Evolutionary conservation across 1,140 invertebrate genomes (phyloP).

Genomic region (Cepaea nemoralis): DNA sequence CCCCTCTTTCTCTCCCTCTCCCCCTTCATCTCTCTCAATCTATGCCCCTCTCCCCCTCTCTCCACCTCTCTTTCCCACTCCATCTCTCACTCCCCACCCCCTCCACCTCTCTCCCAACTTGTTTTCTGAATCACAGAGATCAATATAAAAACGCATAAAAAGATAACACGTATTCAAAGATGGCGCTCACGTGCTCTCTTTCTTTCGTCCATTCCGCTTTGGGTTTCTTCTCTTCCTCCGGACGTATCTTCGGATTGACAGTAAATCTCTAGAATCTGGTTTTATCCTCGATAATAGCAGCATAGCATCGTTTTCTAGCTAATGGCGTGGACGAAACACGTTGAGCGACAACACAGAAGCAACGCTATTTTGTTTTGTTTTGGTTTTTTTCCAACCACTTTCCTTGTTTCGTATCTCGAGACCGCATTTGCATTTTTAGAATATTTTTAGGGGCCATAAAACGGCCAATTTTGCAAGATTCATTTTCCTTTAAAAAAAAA

Average conservation of each 20-base stretch:
- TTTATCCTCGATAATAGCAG: background rate
- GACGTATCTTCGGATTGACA: background rate
- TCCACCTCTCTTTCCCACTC: no score
- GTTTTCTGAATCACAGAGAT: no score
- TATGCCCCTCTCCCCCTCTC: no score
- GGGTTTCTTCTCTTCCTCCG: background rate
- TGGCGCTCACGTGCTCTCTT: no score
- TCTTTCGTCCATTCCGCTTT: no score
- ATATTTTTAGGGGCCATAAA: background rate
- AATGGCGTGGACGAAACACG: background rate
- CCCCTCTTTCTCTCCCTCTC: no score
- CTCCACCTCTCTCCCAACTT: no score
- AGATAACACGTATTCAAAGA: no score
- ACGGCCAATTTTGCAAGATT: background rate
- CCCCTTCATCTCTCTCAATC: no score
- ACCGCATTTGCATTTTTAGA: background rate
- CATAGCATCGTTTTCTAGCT: background rate
- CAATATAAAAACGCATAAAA: no score
- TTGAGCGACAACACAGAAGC: background rate
- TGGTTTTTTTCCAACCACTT: no score
- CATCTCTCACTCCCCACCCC: no score
- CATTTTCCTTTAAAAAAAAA: background rate
- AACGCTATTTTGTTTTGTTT: background rate
- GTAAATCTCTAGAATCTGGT: background rate
- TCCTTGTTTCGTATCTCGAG: background rate